Conservation (phyloP, 2,797 vertebrate species). For the Chelon auratus region DNA sequence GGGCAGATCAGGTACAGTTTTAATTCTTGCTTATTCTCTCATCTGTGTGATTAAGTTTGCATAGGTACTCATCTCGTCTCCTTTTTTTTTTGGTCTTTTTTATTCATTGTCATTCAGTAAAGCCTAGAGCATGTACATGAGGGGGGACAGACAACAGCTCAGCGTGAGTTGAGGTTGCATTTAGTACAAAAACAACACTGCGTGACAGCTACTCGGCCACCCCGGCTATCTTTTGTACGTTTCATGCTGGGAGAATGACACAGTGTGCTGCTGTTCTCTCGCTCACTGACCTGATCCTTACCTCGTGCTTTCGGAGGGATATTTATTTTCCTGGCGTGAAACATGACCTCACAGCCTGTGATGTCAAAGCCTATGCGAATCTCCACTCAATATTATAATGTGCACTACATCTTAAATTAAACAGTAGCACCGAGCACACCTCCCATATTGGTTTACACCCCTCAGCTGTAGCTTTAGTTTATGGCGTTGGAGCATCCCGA, state of each 20-base stretch:
- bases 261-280: not conserved
- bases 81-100: not conserved
- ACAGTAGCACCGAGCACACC: constrained; percentile 12
- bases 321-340: constrained; percentile 18
- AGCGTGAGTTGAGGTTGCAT: constrained; percentile 1
- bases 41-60: not conserved
- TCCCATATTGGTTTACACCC: constrained; percentile 30
- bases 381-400: constrained; percentile 16
- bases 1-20: constrained; percentile 94
- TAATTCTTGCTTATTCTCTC: not conserved
- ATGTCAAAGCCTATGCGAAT: constrained; percentile 14
- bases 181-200: not conserved
- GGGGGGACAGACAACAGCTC: constrained; percentile 2
- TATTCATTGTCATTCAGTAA: not conserved
- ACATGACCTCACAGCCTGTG: constrained; percentile 16
- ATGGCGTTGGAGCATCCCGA: not conserved
- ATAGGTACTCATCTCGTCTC: not conserved
- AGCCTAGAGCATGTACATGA: not conserved
- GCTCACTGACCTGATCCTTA: constrained; percentile 34
- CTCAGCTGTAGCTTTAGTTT: constrained; percentile 10
- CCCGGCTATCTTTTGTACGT: constrained; percentile 1
- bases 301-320: constrained; percentile 1
- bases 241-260: constrained; percentile 4
- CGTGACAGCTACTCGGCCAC: constrained; percentile 23
- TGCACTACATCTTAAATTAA: constrained; percentile 41